phyloP scores from a whole-genome alignment of 2,797 vertebrate genomes.

The Paguma larvata region DNA sequence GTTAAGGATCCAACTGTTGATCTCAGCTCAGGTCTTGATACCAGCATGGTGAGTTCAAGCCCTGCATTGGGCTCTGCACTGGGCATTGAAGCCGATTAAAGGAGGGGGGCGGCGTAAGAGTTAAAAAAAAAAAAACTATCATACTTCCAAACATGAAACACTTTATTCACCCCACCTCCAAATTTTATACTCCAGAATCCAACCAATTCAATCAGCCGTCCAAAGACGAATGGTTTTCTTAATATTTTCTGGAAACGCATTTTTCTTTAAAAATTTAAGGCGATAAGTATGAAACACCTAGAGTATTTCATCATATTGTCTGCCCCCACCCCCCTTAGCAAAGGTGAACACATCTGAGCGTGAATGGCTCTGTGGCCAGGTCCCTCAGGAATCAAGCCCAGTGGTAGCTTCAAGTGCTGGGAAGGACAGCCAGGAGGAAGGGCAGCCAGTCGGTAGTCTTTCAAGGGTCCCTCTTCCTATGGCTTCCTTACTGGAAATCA shows the following conservation, averaged over 20 bases:
- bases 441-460: background rate
- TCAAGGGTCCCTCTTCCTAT: background rate
- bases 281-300: conserved; percentile 94
- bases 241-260: conserved; percentile 91
- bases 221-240: conserved; percentile 91
- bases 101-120: too few relatives aligned
- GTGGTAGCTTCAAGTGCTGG: background rate
- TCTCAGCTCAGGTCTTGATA: too few relatives aligned
- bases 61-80: too few relatives aligned
- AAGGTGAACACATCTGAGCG: conserved; percentile 60
- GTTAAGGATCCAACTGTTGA: too few relatives aligned
- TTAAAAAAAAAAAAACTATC: conserved; percentile 88
- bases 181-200: conserved; percentile 94
- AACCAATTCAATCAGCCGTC: conserved; percentile 89
- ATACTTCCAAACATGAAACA: conserved; percentile 95
- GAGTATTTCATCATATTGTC: conserved; percentile 85
- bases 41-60: too few relatives aligned
- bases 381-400: background rate
- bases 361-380: rapidly evolving
- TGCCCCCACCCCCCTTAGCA: conserved; percentile 79
- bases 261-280: conserved; percentile 90
- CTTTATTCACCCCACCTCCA: conserved; percentile 91
- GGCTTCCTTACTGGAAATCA: background rate
- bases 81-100: too few relatives aligned
- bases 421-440: background rate